These are phyloP conservation scores for Philotrypesis tridentata DNA, from an alignment of 1,140 invertebrate genomes.

Conservation along the genomic window DNA sequence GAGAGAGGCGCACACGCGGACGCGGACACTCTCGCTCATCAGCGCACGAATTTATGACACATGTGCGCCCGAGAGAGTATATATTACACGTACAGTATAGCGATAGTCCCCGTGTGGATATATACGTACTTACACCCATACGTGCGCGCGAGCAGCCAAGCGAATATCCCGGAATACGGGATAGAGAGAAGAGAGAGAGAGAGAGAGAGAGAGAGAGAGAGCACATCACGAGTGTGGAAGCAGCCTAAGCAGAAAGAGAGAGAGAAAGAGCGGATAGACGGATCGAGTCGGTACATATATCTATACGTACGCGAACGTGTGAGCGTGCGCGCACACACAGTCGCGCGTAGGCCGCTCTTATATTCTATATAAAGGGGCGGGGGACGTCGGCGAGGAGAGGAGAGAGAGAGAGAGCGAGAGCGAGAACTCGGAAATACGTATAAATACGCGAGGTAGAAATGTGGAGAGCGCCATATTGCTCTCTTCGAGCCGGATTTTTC, in stretches of 20 bases:
- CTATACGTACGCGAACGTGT: too few species aligned
- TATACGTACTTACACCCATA: background rate
- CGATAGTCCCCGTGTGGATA: background rate
- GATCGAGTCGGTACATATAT: conserved; percentile 7
- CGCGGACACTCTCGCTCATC: background rate
- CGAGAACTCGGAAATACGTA: conserved; percentile 37
- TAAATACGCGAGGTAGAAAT: conserved; percentile 16
- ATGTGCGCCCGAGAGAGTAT: background rate
- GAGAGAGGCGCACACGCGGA: too few species aligned
- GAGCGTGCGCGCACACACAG: background rate
- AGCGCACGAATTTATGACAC: background rate
- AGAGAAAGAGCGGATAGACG: background rate
- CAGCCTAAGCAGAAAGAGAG: background rate
- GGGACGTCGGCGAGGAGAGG: conserved; percentile 4
- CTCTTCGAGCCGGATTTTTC: conserved; percentile 18
- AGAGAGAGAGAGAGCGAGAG: background rate
- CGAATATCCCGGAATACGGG: background rate
- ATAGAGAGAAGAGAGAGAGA: background rate
- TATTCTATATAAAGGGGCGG: conserved; percentile 36
- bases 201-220: background rate
- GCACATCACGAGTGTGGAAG: background rate
- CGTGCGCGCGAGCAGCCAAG: background rate
- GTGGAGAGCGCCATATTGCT: conserved; percentile 46
- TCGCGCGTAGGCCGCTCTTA: conserved; percentile 35
- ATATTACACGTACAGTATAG: background rate